phyloP scores from a whole-genome alignment of 2,113 vertebrate species.

The Dromiciops gliroides region DNA sequence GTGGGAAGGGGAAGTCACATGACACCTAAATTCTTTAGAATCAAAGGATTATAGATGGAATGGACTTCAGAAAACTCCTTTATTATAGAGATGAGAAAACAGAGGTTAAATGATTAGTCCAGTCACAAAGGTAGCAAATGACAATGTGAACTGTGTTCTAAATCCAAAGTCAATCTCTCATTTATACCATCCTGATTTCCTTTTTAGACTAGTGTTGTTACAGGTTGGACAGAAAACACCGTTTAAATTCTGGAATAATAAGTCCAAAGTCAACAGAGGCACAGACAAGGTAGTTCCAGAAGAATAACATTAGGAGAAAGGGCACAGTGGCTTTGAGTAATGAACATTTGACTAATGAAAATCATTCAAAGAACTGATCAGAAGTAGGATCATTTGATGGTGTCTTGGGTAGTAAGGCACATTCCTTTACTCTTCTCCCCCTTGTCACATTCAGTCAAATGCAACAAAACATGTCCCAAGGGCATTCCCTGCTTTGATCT shows the following conservation, averaged over 20 bases:
- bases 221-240: not conserved
- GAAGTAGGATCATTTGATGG: not conserved
- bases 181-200: not conserved
- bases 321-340: not conserved
- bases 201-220: not conserved
- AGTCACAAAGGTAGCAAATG: conserved; percentile 6
- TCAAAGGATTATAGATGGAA: not conserved
- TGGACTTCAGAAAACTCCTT: not conserved
- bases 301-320: not conserved
- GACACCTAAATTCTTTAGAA: not conserved
- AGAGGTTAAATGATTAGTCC: conserved; percentile 2
- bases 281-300: not conserved
- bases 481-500: too few species aligned
- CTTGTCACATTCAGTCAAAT: not conserved
- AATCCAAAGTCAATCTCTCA: not conserved
- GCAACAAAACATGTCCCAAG: not conserved
- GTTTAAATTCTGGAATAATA: not conserved
- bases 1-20: not conserved
- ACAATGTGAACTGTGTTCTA: not conserved
- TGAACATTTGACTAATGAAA: not conserved
- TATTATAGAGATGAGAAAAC: not conserved
- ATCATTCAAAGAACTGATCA: not conserved
- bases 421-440: not conserved
- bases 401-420: not conserved
- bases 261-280: not conserved